A percentile compares a stretch with the other conserved stretches of the same genome.
These are phyloP conservation scores for Nezara viridula DNA, from an alignment of 2,888 invertebrate genomes.

Conservation along the genomic window DNA sequence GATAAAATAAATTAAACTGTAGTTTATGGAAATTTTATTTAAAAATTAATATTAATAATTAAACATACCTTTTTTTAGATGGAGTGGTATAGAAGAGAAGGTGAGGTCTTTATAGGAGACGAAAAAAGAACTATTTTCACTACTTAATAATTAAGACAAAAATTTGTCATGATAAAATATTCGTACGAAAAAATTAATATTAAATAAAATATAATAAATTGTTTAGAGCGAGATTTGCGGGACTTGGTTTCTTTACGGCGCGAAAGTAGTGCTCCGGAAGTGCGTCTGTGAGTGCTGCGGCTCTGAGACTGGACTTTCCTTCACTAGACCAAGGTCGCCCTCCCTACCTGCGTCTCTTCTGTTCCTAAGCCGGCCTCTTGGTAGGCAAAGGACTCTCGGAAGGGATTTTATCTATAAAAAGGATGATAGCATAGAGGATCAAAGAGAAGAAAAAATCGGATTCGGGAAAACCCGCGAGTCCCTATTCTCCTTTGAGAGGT, in stretches of 20 bases:
- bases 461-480: neutral
- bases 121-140: neutral
- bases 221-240: neutral
- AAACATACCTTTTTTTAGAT: neutral
- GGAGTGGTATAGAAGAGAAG: neutral
- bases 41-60: no score
- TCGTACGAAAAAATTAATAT: neutral
- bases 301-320: neutral
- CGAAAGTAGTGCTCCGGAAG: neutral
- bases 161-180: neutral
- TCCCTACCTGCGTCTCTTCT: neutral
- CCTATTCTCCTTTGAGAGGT: neutral
- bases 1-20: no score
- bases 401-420: neutral
- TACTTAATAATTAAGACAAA: neutral
- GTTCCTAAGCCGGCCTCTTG: neutral
- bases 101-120: neutral
- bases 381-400: neutral
- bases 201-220: neutral
- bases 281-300: neutral
- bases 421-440: neutral
- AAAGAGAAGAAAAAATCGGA: neutral
- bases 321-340: neutral
- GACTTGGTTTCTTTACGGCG: neutral
- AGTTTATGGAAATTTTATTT: no score